Evolutionary conservation across 1,140 invertebrate genomes (phyloP).

Genomic region (Acyrthosiphon pisum): DNA sequence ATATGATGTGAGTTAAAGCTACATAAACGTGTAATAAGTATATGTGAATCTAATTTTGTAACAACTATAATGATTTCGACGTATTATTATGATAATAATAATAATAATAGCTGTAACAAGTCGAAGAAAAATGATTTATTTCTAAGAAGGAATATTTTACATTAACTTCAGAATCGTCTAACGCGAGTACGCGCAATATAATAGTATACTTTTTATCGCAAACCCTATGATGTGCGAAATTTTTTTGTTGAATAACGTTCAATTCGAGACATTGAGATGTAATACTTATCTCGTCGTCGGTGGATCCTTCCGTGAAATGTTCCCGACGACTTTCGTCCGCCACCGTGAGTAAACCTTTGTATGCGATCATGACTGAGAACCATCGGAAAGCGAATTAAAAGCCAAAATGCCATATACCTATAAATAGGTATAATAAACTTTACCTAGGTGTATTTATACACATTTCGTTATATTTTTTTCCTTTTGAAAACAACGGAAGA

Average conservation of each 20-base stretch:
- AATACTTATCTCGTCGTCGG: not conserved
- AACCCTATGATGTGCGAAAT: not conserved
- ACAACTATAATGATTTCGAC: not conserved
- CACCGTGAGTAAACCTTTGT: not conserved
- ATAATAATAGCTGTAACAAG: not conserved
- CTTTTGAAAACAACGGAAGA: conserved; percentile 7
- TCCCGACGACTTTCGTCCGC: not conserved
- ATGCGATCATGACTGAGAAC: not conserved
- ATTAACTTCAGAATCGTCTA: not conserved
- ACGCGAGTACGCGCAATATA: not conserved
- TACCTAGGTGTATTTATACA: not conserved
- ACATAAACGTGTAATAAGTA: not conserved
- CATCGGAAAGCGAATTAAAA: conserved; percentile 1
- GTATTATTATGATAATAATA: not conserved
- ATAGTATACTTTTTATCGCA: not conserved
- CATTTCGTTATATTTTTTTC: not conserved
- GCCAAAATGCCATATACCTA: too few relatives aligned
- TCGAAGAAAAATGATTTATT: not conserved
- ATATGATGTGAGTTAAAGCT: not conserved
- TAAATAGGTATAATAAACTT: not conserved
- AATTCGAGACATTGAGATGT: not conserved
- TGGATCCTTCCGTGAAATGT: not conserved
- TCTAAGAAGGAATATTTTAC: not conserved
- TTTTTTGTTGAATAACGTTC: not conserved
- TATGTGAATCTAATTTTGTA: not conserved